Conservation (phyloP, 1,140 invertebrate genomes). For the Ptiloglossa arizonensis region DNA sequence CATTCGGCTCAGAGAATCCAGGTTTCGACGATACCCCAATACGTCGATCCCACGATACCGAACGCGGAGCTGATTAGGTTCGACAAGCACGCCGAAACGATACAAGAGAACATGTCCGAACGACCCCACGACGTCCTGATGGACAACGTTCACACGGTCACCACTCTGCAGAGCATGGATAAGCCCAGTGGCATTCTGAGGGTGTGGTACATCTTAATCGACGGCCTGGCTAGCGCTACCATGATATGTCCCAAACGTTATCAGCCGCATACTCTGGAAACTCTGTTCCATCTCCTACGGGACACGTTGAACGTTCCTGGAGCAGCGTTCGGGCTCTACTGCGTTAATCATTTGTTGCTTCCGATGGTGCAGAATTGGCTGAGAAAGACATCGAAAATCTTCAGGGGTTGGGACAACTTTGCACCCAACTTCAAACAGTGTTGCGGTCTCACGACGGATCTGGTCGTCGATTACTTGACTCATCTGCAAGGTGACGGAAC, state of each 20-base stretch:
- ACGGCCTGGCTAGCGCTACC: slow-evolving; percentile 92
- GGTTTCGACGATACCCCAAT: slow-evolving; percentile 88
- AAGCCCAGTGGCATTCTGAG: slow-evolving; percentile 92
- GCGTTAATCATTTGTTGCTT: slow-evolving; percentile 93
- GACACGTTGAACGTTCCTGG: slow-evolving; percentile 90
- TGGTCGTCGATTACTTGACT: slow-evolving; percentile 92
- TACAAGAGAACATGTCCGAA: slow-evolving; percentile 77
- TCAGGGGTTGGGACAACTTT: slow-evolving; percentile 87
- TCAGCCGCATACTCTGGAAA: slow-evolving; percentile 93
- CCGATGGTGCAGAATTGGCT: slow-evolving; percentile 96
- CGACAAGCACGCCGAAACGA: slow-evolving; percentile 81
- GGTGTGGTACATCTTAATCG: slow-evolving; percentile 95
- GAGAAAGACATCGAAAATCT: slow-evolving; percentile 86
- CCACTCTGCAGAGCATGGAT: slow-evolving; percentile 87
- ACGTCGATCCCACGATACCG: slow-evolving; percentile 93
- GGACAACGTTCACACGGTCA: slow-evolving; percentile 79
- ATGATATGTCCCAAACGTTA: slow-evolving; percentile 91
- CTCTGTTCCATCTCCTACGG: slow-evolving; percentile 91
- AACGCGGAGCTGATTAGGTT: slow-evolving; percentile 87
- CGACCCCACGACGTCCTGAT: slow-evolving; percentile 85
- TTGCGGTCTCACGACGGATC: slow-evolving; percentile 93
- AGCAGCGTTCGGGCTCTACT: slow-evolving; percentile 92
- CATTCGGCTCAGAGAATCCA: slow-evolving; percentile 94
- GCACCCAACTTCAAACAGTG: slow-evolving; percentile 96
- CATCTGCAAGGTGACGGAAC: slow-evolving; percentile 81